Conservation (phyloP, 2,888 invertebrate species). For the Drosophila maculinotata region DNA sequence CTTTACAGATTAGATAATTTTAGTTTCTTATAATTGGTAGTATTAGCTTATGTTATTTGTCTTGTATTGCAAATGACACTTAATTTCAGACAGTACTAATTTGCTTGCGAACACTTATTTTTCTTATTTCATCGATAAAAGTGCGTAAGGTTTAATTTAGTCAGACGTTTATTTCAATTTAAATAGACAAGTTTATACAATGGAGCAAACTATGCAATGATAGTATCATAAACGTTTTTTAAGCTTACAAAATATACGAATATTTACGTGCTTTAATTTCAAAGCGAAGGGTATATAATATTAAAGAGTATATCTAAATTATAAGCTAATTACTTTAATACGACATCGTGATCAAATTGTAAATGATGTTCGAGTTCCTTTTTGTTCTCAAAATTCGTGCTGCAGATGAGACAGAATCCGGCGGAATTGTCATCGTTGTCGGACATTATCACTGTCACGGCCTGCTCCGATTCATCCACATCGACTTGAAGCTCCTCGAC, state of each 20-base stretch:
- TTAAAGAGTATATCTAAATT: not conserved
- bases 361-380: constrained; percentile 77
- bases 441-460: constrained; percentile 74
- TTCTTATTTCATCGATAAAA: too few relatives aligned
- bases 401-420: constrained; percentile 77
- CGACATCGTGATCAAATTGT: constrained; percentile 79
- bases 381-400: constrained; percentile 72
- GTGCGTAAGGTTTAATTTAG: too few relatives aligned
- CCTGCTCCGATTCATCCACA: constrained; percentile 72
- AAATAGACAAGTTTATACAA: constrained; percentile 11
- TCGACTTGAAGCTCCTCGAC: constrained; percentile 72
- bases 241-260: constrained; percentile 9
- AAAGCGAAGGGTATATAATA: not conserved
- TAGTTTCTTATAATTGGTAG: too few relatives aligned
- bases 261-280: not conserved
- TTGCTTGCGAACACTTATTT: too few relatives aligned
- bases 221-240: not conserved
- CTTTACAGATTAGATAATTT: too few relatives aligned
- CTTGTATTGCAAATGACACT: too few relatives aligned
- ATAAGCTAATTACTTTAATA: constrained; percentile 60
- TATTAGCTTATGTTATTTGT: too few relatives aligned
- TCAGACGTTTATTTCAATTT: too few relatives aligned
- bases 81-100: too few relatives aligned
- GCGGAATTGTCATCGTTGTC: constrained; percentile 68
- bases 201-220: constrained; percentile 5